These are phyloP conservation scores for Scartelaos histophorus DNA, from an alignment of 2,113 vertebrate species.

Conservation along the genomic window DNA sequence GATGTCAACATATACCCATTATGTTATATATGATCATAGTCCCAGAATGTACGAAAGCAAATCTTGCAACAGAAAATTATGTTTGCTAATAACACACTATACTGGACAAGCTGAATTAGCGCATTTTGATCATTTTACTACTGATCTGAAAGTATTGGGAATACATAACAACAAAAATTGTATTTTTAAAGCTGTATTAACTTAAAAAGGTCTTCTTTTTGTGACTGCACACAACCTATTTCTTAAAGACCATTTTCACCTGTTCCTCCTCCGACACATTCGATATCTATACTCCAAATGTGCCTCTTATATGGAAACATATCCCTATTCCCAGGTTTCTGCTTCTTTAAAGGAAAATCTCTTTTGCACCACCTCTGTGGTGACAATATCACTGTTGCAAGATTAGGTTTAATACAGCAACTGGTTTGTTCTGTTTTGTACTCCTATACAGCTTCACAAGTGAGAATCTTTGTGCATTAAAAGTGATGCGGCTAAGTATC, in stretches of 20 bases:
- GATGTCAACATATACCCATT: slow-evolving; percentile 41
- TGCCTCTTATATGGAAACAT: slow-evolving; percentile 76
- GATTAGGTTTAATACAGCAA: slow-evolving; percentile 39
- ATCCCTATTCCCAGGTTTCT: slow-evolving; percentile 71
- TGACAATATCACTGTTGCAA: slow-evolving; percentile 36
- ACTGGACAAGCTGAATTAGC: slow-evolving; percentile 10
- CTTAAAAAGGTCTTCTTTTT: slow-evolving; percentile 11
- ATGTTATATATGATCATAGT: slow-evolving; percentile 6
- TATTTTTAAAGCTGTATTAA: neutral
- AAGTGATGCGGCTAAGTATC: slow-evolving; percentile 45
- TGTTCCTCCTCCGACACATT: slow-evolving; percentile 42
- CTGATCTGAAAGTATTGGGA: slow-evolving; percentile 5
- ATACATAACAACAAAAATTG: neutral
- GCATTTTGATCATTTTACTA: neutral
- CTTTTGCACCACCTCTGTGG: slow-evolving; percentile 15
- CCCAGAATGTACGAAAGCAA: slow-evolving; percentile 24
- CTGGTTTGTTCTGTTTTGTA: slow-evolving; percentile 56
- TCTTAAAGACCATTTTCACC: slow-evolving; percentile 30
- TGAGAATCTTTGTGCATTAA: slow-evolving; percentile 36
- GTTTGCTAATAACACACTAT: slow-evolving; percentile 8
- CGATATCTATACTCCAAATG: slow-evolving; percentile 65
- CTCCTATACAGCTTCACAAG: slow-evolving; percentile 35
- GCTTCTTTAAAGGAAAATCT: slow-evolving; percentile 45
- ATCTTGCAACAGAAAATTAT: slow-evolving; percentile 15
- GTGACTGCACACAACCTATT: slow-evolving; percentile 12